A percentile compares a stretch with the other conserved stretches of the same genome.
Evolutionary conservation across 1,140 invertebrate genomes (phyloP).

Genomic region (Procambarus clarkii): DNA sequence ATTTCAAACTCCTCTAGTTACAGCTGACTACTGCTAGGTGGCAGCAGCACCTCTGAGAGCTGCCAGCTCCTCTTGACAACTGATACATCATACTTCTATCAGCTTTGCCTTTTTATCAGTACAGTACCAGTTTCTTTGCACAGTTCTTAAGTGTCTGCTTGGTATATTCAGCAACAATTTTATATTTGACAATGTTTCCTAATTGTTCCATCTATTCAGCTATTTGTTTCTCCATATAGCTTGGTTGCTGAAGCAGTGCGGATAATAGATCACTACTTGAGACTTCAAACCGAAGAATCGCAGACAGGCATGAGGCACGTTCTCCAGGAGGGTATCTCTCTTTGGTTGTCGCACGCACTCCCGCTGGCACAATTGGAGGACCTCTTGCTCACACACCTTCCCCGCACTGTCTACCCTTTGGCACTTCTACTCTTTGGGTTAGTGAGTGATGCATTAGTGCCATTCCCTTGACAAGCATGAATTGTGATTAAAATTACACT

Average conservation of each 20-base stretch:
- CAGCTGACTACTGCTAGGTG: no score
- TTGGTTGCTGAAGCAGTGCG: slow-evolving; percentile 64
- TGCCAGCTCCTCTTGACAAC: no score
- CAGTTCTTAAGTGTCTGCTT: no score
- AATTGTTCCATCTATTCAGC: no score
- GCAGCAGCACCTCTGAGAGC: no score
- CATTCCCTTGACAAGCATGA: background rate
- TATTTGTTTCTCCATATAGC: slow-evolving; percentile 10
- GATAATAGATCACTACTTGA: slow-evolving; percentile 68
- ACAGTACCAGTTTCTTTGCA: no score
- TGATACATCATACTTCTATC: no score
- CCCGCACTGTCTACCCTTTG: slow-evolving; percentile 67
- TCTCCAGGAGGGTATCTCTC: slow-evolving; percentile 66
- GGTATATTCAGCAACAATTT: no score
- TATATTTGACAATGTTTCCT: no score
- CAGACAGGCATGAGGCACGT: slow-evolving; percentile 68
- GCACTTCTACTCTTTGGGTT: slow-evolving; percentile 69
- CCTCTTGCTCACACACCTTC: slow-evolving; percentile 61
- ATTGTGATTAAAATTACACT: background rate
- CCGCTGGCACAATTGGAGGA: slow-evolving; percentile 65
- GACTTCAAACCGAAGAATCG: slow-evolving; percentile 65
- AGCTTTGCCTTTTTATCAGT: no score
- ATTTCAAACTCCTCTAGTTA: no score
- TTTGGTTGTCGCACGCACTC: slow-evolving; percentile 65
- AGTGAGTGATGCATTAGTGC: slow-evolving; percentile 6